Conservation (phyloP, 2,113 vertebrate species). For the Progne subis region DNA sequence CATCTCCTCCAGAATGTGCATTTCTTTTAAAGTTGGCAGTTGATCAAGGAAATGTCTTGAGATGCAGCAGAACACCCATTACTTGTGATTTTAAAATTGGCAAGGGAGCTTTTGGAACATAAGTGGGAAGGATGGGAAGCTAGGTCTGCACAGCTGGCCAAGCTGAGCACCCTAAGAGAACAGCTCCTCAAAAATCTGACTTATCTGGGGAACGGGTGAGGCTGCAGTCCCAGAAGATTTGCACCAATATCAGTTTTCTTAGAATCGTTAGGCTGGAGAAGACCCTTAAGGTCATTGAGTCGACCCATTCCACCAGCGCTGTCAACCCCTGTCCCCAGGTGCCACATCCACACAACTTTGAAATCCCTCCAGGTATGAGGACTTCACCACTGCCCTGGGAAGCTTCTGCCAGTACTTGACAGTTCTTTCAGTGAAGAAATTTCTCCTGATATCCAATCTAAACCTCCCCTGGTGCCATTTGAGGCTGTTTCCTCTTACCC, state of each 20-base stretch:
- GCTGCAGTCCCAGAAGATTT: neutral
- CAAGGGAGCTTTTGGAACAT: neutral
- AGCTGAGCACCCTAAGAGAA: neutral
- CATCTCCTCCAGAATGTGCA: neutral
- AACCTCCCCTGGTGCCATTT: neutral
- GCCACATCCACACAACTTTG: rapidly evolving
- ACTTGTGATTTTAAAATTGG: neutral
- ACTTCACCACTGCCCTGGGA: neutral
- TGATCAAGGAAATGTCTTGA: neutral
- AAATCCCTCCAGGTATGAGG: neutral
- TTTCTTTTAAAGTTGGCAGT: neutral
- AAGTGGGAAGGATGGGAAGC: neutral
- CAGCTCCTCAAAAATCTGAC: neutral
- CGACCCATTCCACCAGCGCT: neutral
- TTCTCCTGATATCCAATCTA: neutral
- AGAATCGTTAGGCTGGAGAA: neutral
- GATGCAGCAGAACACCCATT: neutral
- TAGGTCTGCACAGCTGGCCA: neutral
- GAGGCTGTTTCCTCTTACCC: neutral
- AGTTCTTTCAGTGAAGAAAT: neutral
- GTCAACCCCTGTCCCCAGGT: neutral
- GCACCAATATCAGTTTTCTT: neutral
- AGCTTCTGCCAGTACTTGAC: neutral
- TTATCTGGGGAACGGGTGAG: neutral
- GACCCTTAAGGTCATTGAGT: neutral